phyloP scores from a whole-genome alignment of 2,888 invertebrate genomes.

The Eristalis intricaria region DNA sequence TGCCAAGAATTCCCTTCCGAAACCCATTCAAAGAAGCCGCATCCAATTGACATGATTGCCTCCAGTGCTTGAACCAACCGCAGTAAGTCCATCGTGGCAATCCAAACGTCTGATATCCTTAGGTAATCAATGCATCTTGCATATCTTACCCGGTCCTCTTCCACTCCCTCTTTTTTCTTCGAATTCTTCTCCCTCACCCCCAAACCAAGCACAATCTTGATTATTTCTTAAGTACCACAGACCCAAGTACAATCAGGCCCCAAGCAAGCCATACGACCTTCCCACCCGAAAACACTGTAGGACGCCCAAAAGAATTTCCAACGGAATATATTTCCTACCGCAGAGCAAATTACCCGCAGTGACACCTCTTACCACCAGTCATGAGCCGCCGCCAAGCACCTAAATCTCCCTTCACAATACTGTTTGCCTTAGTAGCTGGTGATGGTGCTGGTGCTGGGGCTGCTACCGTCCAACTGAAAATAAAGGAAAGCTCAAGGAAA shows the following conservation, averaged over 20 bases:
- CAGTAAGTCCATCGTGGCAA: background rate
- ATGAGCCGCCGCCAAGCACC: slow-evolving; percentile 18
- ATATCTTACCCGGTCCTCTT: background rate
- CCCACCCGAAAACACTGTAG: background rate
- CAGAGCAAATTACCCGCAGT: slow-evolving; percentile 67
- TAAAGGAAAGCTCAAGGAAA: slow-evolving; percentile 9
- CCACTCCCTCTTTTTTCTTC: background rate
- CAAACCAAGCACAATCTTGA: background rate
- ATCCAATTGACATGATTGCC: background rate
- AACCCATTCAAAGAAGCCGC: background rate
- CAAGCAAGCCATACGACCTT: background rate
- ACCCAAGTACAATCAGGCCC: background rate
- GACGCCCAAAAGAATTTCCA: slow-evolving; percentile 15
- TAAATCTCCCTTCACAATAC: slow-evolving; percentile 13
- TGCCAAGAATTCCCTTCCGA: too few relatives aligned
- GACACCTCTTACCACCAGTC: slow-evolving; percentile 58
- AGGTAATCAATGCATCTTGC: background rate
- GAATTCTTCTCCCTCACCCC: background rate
- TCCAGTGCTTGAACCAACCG: background rate
- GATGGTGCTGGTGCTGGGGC: background rate
- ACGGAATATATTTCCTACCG: slow-evolving; percentile 59
- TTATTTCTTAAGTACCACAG: background rate
- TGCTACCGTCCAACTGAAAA: background rate
- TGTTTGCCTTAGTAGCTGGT: slow-evolving; percentile 23
- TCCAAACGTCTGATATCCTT: background rate